Percentiles rank a stretch among this genome's conserved stretches.
Evolutionary conservation across 2,888 invertebrate species (phyloP).

Genomic region (Bombyx huttoni): DNA sequence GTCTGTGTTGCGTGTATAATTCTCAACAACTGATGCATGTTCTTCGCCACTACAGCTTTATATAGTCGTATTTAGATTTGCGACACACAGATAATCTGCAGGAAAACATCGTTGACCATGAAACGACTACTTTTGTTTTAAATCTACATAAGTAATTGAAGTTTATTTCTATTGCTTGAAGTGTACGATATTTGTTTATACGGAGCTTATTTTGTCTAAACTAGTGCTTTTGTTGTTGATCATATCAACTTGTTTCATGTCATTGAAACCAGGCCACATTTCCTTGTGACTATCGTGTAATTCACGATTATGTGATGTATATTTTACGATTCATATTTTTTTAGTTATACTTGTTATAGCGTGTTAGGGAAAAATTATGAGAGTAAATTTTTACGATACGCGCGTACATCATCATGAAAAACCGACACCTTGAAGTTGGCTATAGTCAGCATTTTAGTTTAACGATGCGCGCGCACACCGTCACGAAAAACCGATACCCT

Average conservation of each 20-base stretch:
- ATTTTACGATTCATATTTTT: no score
- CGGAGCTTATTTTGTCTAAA: not conserved
- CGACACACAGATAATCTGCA: constrained; percentile 21
- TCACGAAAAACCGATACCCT: no score
- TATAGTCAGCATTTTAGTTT: no score
- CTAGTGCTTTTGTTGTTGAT: not conserved
- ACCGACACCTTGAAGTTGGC: no score
- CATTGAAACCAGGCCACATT: not conserved
- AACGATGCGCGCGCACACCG: no score
- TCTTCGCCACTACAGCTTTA: constrained; percentile 22
- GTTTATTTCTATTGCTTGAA: constrained; percentile 12
- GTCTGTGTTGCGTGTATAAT: constrained; percentile 52
- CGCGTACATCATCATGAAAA: no score
- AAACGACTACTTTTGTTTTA: constrained; percentile 38
- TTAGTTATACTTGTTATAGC: no score
- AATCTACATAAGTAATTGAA: constrained; percentile 10
- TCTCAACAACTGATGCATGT: constrained; percentile 45
- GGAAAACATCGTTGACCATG: constrained; percentile 44
- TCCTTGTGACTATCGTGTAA: no score
- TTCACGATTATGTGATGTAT: no score
- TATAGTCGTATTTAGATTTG: constrained; percentile 23
- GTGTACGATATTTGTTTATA: constrained; percentile 1
- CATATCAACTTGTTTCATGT: not conserved
- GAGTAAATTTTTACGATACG: no score
- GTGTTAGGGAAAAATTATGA: no score